Evolutionary conservation across 2,113 vertebrate genomes (phyloP).

Genomic region (Calyptomena viridis): DNA sequence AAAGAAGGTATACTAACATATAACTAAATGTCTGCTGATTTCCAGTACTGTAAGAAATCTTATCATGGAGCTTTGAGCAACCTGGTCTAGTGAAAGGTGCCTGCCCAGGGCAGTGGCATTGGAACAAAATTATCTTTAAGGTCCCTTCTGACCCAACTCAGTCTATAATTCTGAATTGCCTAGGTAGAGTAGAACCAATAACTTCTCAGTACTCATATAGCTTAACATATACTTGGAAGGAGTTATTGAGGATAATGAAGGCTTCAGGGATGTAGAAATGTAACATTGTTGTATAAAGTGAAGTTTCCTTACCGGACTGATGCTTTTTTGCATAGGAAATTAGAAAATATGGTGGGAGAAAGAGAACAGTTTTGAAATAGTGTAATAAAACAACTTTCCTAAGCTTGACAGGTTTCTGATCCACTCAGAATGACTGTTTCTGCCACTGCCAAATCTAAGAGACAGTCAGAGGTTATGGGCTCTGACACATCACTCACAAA

Average conservation of each 20-base stretch:
- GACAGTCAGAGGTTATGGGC: background rate
- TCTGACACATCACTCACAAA: background rate
- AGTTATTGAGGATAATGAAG: background rate
- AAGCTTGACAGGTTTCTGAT: background rate
- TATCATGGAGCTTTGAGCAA: background rate
- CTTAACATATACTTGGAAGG: background rate
- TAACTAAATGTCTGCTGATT: background rate
- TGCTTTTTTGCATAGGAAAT: background rate
- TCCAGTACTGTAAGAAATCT: background rate
- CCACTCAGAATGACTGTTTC: background rate
- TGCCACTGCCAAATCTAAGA: background rate
- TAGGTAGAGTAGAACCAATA: background rate
- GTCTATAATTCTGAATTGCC: background rate
- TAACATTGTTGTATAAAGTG: background rate
- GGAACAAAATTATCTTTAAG: background rate
- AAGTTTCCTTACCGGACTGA: background rate
- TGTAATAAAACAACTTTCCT: background rate
- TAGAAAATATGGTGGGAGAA: background rate
- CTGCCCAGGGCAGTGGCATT: too few relatives aligned
- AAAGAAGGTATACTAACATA: background rate
- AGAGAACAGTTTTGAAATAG: background rate
- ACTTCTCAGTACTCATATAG: background rate
- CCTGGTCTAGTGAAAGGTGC: background rate
- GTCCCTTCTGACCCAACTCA: background rate
- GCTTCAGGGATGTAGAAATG: background rate